Evolutionary conservation across 2,888 invertebrate genomes (phyloP).

Genomic region (Meta bourneti): DNA sequence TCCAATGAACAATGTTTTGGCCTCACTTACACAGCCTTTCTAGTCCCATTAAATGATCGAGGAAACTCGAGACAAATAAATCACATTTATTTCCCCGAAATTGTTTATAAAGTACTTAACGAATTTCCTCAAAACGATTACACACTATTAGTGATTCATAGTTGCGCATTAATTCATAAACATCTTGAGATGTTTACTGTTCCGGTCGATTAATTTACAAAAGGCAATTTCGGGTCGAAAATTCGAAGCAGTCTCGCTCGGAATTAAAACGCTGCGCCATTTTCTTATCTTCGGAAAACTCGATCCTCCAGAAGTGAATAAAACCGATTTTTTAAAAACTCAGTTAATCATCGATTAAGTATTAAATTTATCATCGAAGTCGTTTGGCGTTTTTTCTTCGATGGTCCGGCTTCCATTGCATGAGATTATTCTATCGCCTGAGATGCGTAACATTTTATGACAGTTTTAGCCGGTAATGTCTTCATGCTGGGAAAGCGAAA

Average conservation of each 20-base stretch:
- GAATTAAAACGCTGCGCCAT: neutral
- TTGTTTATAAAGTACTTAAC: neutral
- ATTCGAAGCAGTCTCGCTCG: neutral
- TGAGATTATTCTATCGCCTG: conserved; percentile 1
- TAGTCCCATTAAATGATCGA: neutral
- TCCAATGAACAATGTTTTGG: no score
- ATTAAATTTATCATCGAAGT: conserved; percentile 43
- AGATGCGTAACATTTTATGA: conserved; percentile 45
- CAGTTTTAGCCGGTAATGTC: conserved; percentile 1
- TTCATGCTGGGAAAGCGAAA: neutral
- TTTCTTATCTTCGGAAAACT: neutral
- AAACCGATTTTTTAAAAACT: neutral
- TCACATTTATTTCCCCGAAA: neutral
- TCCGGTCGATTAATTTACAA: neutral
- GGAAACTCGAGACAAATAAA: neutral
- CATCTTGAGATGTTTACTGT: neutral
- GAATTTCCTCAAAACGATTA: neutral
- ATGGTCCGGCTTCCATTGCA: neutral
- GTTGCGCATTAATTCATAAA: no score
- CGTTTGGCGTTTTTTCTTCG: neutral
- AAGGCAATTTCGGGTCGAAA: neutral
- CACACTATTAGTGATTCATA: neutral
- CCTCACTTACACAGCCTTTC: neutral
- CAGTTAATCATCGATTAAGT: conserved; percentile 34
- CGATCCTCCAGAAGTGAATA: neutral